These are phyloP conservation scores for Synodontis membranacea DNA, from an alignment of 2,113 vertebrate species.

Conservation along the genomic window DNA sequence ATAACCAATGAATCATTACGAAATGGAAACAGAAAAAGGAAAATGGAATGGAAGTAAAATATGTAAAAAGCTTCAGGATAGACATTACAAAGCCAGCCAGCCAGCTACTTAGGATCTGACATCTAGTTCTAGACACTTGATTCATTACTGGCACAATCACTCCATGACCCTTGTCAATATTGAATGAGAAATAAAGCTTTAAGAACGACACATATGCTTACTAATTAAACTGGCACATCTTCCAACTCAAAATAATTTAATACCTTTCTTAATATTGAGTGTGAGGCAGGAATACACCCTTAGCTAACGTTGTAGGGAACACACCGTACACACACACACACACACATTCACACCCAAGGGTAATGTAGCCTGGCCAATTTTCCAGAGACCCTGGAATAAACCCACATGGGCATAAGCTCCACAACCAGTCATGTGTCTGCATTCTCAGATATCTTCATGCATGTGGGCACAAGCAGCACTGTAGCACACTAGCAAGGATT, in stretches of 20 bases:
- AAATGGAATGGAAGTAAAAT: constrained; percentile 6
- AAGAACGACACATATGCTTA: neutral
- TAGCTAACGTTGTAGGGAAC: neutral
- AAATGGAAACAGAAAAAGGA: neutral
- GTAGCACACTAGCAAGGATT: constrained; percentile 35
- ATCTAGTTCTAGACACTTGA: constrained; percentile 26
- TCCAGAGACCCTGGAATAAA: neutral
- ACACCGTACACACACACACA: neutral
- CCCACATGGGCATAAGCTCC: neutral
- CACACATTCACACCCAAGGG: neutral
- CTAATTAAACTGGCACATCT: neutral
- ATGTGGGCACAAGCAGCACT: neutral
- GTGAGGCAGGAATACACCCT: neutral
- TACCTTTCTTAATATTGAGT: neutral
- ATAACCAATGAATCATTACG: neutral
- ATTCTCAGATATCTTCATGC: neutral
- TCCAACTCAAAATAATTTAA: neutral
- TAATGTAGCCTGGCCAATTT: neutral
- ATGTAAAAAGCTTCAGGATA: neutral
- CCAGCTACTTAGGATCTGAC: constrained; percentile 25
- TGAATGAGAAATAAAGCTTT: neutral
- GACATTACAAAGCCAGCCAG: constrained; percentile 2
- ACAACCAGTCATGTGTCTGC: neutral
- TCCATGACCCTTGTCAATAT: constrained; percentile 18
- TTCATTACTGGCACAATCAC: constrained; percentile 13